phyloP scores from a whole-genome alignment of 2,888 invertebrate species.

The Synergus japonicus region DNA sequence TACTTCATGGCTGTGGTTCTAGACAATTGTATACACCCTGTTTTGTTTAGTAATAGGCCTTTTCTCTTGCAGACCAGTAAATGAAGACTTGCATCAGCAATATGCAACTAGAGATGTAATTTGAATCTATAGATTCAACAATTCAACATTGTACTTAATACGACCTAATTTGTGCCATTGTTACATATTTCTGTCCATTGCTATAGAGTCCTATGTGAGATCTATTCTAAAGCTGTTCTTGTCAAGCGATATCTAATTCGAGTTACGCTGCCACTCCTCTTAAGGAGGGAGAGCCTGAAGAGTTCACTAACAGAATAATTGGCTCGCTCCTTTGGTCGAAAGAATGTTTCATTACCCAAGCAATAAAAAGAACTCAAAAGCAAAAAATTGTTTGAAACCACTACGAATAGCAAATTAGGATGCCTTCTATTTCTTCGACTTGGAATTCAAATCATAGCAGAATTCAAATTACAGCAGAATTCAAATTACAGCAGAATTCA shows the following conservation, averaged over 20 bases:
- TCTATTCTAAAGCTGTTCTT: conserved; percentile 11
- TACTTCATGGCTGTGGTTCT: background rate
- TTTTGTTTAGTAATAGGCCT: background rate
- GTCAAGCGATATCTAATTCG: conserved; percentile 24
- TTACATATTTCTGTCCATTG: conserved; percentile 30
- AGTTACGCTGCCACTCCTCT: conserved; percentile 18
- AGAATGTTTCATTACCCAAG: conserved; percentile 7
- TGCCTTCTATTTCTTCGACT: background rate
- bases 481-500: too few species aligned
- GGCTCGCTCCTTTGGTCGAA: background rate
- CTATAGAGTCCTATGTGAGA: conserved; percentile 7
- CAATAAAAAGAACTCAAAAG: background rate
- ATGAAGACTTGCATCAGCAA: conserved; percentile 28
- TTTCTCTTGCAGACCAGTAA: background rate
- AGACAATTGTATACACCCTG: background rate
- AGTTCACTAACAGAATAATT: conserved; percentile 34
- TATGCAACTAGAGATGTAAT: conserved; percentile 29
- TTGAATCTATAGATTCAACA: conserved; percentile 21
- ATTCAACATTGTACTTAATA: conserved; percentile 22
- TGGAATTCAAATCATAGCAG: background rate
- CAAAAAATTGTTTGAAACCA: background rate
- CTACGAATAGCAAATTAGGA: background rate
- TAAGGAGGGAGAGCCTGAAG: background rate
- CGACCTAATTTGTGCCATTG: conserved; percentile 36
- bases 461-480: background rate